Base-by-base conservation (phyloP, 2,888 invertebrate species). In the Pocota personata region DNA sequence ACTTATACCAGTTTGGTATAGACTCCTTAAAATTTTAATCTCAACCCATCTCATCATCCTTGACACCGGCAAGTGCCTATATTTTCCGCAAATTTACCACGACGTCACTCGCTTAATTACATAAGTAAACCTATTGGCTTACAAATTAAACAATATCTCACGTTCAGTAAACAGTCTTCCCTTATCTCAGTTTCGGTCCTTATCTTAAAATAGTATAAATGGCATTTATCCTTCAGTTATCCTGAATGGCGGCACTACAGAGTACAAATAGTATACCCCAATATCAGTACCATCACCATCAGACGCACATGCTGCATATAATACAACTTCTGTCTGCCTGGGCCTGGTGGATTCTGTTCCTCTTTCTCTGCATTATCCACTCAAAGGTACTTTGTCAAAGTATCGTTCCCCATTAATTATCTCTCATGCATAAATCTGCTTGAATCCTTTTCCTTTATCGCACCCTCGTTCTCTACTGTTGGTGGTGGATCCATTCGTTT, bases 371-470 rank as follows among this genome's bases (percentile, higher is more conserved):
- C 21, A 37, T 71, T 55, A 58, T 64, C 69, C 69, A 71, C 64
- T 66, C 71, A 76, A 43, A 77, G 82, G 57, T 67, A 82, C 77
- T 77, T 77, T 82, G 58, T 77, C 72, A 82, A 82, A 77, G 82
- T 77, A 82, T 82, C 82, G 66, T 66, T 82, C 52, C 35, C 66
- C 77, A 72, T 82, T 82, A 77, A 82, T 82, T 82, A 72, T 60
- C 72, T 52, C 37, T 67, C 77, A 82, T 82, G 82, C 72, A 82
- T 82, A 77, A 82, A 82, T 77, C 77, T 82, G 66, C 77, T 77
- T 48, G 66, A 82, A 66, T 67, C 80, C 52, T 43, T 72, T 67
- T 71, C 48, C 57, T 76, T 62, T 69, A 67, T 62, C 62, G 57
- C 62, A 62, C 7, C 27, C 30, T 24, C 57, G 8, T 30, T 50